phyloP scores from a whole-genome alignment of 2,888 invertebrate genomes.

The Pseudanteris insignis region DNA sequence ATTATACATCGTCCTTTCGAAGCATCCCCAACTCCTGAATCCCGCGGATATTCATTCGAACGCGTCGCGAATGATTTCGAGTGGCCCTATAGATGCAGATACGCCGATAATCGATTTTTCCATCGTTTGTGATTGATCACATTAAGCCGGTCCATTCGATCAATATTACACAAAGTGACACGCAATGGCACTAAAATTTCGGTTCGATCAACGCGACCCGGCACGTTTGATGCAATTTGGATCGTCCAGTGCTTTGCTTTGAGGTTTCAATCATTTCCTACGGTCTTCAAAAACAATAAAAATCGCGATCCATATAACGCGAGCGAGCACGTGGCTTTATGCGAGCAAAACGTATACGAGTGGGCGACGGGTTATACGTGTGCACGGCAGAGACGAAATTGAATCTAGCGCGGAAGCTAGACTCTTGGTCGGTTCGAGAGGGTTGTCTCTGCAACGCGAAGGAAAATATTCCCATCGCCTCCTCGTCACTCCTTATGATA shows the following conservation, averaged over 20 bases:
- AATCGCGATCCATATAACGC: conserved; percentile 1
- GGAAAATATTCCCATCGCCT: conserved; percentile 29
- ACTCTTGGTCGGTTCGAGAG: conserved; percentile 31
- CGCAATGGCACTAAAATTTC: conserved; percentile 3
- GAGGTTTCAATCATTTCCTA: conserved; percentile 16
- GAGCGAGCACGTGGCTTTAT: not conserved
- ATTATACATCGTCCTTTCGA: too few relatives aligned
- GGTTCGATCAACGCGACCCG: too few relatives aligned
- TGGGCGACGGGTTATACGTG: conserved; percentile 1
- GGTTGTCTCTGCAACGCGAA: conserved; percentile 11
- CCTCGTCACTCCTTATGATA: conserved; percentile 27
- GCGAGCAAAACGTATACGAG: not conserved
- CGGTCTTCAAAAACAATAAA: conserved; percentile 19
- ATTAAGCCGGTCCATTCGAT: conserved; percentile 11
- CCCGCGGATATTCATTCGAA: too few relatives aligned
- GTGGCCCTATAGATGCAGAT: too few relatives aligned
- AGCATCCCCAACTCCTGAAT: too few relatives aligned
- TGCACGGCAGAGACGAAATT: conserved; percentile 13
- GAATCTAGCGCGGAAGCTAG: conserved; percentile 30
- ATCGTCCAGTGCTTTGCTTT: conserved; percentile 2
- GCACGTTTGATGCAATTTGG: too few relatives aligned
- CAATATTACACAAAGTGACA: conserved; percentile 7
- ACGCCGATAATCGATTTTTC: conserved; percentile 7
- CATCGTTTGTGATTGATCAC: conserved; percentile 2
- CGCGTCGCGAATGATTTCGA: too few relatives aligned